These are phyloP conservation scores for Tetheella fluctuosa DNA, from an alignment of 2,888 invertebrate genomes.

Conservation along the genomic window DNA sequence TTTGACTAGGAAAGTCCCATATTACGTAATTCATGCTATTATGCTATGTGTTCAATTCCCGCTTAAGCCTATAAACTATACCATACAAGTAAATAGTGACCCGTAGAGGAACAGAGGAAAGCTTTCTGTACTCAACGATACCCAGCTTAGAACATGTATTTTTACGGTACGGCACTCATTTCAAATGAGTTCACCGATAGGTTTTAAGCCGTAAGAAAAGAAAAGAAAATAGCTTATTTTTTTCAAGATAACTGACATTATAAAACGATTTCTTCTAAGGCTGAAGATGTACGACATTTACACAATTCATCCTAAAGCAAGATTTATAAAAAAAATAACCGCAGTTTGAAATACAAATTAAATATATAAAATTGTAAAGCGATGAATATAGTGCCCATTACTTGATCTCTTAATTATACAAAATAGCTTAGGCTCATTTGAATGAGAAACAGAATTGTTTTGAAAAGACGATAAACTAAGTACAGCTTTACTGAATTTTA, in stretches of 20 bases:
- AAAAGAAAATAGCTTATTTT: too few species aligned
- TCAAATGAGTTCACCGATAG: slow-evolving; percentile 11
- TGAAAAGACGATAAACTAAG: slow-evolving; percentile 57
- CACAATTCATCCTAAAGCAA: too few species aligned
- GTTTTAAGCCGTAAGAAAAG: background rate
- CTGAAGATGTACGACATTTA: too few species aligned
- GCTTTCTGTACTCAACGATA: slow-evolving; percentile 30
- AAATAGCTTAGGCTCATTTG: slow-evolving; percentile 45
- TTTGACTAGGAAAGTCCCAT: too few species aligned
- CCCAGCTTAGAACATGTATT: slow-evolving; percentile 8
- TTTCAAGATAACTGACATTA: too few species aligned
- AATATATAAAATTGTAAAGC: too few species aligned
- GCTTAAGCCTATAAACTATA: slow-evolving; percentile 10
- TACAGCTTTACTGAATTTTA: slow-evolving; percentile 67
- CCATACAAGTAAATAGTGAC: slow-evolving; percentile 28
- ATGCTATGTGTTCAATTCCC: too few species aligned
- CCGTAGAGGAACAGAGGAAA: slow-evolving; percentile 42
- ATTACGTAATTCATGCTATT: too few species aligned
- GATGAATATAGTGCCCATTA: slow-evolving; percentile 13
- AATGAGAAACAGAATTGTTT: slow-evolving; percentile 58
- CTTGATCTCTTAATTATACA: slow-evolving; percentile 30
- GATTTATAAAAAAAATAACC: too few species aligned
- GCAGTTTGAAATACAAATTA: too few species aligned
- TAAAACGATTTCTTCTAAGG: too few species aligned
- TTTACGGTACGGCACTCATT: slow-evolving; percentile 3